Conservation (phyloP, 2,888 invertebrate species). For the Seira ritae region DNA sequence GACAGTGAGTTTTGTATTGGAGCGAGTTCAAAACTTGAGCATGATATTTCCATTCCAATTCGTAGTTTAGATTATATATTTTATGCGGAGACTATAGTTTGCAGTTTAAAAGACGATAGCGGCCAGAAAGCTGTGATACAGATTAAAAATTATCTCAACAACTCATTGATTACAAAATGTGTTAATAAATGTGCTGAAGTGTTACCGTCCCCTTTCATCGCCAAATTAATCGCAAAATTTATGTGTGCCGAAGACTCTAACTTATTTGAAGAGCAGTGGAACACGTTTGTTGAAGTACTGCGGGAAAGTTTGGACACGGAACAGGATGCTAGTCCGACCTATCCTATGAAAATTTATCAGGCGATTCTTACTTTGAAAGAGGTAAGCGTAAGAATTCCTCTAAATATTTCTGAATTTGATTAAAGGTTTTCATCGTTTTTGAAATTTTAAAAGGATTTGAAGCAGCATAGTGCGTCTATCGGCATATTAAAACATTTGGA, state of each 20-base stretch:
- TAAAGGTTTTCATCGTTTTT: neutral
- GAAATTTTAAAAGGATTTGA: constrained; percentile 55
- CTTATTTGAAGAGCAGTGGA: constrained; percentile 58
- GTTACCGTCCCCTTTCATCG: constrained; percentile 56
- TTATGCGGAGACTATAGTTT: constrained; percentile 63
- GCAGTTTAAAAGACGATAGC: constrained; percentile 50
- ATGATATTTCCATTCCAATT: constrained; percentile 50
- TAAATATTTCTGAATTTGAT: constrained; percentile 12
- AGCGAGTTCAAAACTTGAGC: constrained; percentile 31
- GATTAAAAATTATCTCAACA: constrained; percentile 62
- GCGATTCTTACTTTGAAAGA: constrained; percentile 61
- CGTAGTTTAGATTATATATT: constrained; percentile 53
- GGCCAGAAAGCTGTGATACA: constrained; percentile 55
- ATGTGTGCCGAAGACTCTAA: constrained; percentile 17
- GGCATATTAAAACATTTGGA: constrained; percentile 36
- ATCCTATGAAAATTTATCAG: constrained; percentile 42
- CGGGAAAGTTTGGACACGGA: constrained; percentile 25
- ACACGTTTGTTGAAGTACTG: constrained; percentile 60
- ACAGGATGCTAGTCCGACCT: neutral
- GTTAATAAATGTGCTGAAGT: constrained; percentile 54
- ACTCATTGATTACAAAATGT: constrained; percentile 62
- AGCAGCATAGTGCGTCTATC: constrained; percentile 48
- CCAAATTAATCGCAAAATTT: constrained; percentile 61
- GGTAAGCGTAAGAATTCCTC: constrained; percentile 32
- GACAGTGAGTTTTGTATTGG: constrained; percentile 60